Conservation (phyloP, 2,888 invertebrate species). For the Pyrgus malvae region DNA sequence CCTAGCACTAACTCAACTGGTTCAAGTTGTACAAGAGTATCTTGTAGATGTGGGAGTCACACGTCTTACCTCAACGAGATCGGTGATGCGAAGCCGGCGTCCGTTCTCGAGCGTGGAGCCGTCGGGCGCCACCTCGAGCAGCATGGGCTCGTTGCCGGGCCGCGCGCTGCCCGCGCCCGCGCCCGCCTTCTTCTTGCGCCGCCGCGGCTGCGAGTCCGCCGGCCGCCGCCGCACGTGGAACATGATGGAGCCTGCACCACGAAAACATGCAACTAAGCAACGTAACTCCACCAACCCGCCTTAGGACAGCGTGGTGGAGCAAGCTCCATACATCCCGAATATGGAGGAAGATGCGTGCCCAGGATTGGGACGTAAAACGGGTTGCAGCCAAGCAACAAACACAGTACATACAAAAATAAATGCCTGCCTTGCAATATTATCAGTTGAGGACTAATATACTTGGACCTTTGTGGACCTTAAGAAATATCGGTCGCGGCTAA, state of each 20-base stretch:
- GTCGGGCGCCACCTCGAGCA: constrained; percentile 92
- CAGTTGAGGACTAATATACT: too few species aligned
- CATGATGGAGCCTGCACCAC: constrained; percentile 93
- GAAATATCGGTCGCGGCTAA: too few species aligned
- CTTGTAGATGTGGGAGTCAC: too few species aligned
- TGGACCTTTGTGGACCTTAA: too few species aligned
- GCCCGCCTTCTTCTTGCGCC: constrained; percentile 90
- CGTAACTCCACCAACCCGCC: not conserved
- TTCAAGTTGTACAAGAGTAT: too few species aligned
- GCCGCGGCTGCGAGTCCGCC: constrained; percentile 93
- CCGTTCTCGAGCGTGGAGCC: constrained; percentile 84
- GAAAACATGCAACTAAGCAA: not conserved
- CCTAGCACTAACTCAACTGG: not conserved
- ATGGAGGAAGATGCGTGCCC: too few species aligned
- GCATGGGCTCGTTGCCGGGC: constrained; percentile 83
- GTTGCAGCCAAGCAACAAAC: too few species aligned
- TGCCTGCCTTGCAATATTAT: too few species aligned
- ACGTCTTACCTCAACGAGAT: constrained; percentile 83
- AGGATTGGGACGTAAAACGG: too few species aligned
- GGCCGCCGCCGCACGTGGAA: constrained; percentile 97
- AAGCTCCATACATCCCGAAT: too few species aligned
- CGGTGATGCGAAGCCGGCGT: constrained; percentile 83
- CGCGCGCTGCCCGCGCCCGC: constrained; percentile 74
- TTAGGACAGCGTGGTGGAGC: too few species aligned
- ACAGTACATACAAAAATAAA: too few species aligned